Evolutionary conservation across 2,888 invertebrate genomes (phyloP), one percentile per base, ranked within the genome.

Genomic region (Willowsia nigromaculata): DNA sequence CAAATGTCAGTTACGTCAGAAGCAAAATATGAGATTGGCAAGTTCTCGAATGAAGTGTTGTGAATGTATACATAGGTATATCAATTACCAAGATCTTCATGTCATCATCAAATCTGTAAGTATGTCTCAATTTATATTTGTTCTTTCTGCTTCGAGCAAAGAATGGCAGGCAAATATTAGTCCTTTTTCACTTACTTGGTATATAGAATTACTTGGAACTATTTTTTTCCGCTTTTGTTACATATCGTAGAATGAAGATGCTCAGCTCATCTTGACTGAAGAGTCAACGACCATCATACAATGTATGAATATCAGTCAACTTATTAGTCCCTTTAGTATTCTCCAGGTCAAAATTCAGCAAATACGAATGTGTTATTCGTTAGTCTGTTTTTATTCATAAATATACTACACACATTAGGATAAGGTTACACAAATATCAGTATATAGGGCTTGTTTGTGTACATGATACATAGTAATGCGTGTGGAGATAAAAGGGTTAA

Each of bases 201-300:
- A n/a, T n/a, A n/a, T n/a, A n/a, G n/a, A n/a, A n/a, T 43, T 43
- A 9, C 6, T 43, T 43, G 9, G 43, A 43, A 43, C 13, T 43
- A 43, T 6, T 13, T 43, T 43, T 43, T 43, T 9, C 43, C 9
- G 11, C 30, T 4, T 6, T 11, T 5, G 7, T 59, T 6, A 7
- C 13, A 59, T 59, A 27, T 18, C 59, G 27, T 13, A 11, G 30
- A 62, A 30, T 62, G 30, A 62, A 62, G 30, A n/a, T 22, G 22
- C 25, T 0, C 0, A 9, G 9, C 22, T 30, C 5, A 62, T 62
- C 30, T 18, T 62, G 30, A 37, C 25, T n/a, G 22, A 62, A 84
- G 84, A 74, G 84, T 84, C 84, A 84, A 84, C 74, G 84, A 74
- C 84, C 84, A 84, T 30, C 30, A 40, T 27, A n/a, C n/a, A n/a